These are phyloP conservation scores for Philopedon plagiatum DNA, from an alignment of 2,888 invertebrate species.

Conservation along the genomic window DNA sequence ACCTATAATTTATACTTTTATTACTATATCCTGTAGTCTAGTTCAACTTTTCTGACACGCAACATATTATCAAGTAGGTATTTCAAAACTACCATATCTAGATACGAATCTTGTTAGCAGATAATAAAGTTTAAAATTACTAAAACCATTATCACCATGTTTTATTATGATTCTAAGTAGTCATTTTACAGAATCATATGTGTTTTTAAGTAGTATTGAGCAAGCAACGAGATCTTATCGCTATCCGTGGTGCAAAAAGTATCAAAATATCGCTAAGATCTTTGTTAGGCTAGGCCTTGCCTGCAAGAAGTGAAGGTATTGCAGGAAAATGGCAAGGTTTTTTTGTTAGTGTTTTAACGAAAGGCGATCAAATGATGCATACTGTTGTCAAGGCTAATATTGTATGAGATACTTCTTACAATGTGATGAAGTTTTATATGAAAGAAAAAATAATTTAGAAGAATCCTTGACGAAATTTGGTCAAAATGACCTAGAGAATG, in stretches of 20 bases:
- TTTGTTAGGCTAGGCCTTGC: conserved; percentile 33
- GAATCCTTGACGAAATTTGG: not conserved
- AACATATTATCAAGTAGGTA: not conserved
- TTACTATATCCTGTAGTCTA: no score
- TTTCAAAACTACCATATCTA: not conserved
- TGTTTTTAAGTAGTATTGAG: conserved; percentile 20
- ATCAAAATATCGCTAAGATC: conserved; percentile 28
- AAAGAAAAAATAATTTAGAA: not conserved
- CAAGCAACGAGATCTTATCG: conserved; percentile 36
- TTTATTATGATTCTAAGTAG: not conserved
- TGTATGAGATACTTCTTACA: not conserved
- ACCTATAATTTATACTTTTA: no score
- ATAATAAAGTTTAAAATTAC: not conserved
- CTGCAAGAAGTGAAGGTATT: conserved; percentile 34
- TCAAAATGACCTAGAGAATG: not conserved
- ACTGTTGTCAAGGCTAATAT: conserved; percentile 28
- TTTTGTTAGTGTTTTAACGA: conserved; percentile 29
- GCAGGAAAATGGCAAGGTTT: conserved; percentile 44
- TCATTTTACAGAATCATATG: not conserved
- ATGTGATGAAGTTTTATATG: not conserved
- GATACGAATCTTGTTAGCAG: not conserved
- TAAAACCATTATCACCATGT: conserved; percentile 3
- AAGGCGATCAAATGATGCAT: conserved; percentile 29
- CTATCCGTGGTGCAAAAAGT: conserved; percentile 22
- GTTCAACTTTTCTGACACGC: not conserved